These are phyloP conservation scores for Gymnorhina tibicen DNA, from an alignment of 2,113 vertebrate species.

Conservation along the genomic window DNA sequence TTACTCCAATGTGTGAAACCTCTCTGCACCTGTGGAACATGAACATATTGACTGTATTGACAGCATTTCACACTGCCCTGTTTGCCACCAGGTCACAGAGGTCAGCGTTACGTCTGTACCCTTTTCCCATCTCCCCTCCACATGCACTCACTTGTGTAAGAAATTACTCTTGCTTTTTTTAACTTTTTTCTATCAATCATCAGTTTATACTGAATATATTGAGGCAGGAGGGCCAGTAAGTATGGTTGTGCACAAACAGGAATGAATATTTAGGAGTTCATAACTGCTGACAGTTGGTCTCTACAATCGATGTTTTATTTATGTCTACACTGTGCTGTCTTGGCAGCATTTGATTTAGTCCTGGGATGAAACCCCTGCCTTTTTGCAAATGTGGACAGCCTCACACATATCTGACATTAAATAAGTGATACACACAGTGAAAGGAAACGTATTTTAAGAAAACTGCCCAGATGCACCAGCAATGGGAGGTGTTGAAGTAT, in stretches of 20 bases:
- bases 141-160: neutral
- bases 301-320: slow-evolving; percentile 9
- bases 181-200: neutral
- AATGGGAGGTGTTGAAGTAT: neutral
- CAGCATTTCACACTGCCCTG: neutral
- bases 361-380: neutral
- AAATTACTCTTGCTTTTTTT: neutral
- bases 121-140: neutral
- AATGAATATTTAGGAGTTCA: neutral
- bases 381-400: neutral
- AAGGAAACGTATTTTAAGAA: neutral
- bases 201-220: neutral
- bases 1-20: neutral
- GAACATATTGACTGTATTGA: neutral
- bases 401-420: neutral
- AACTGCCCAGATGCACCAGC: neutral
- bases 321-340: neutral
- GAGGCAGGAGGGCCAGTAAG: neutral
- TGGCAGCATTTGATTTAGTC: neutral
- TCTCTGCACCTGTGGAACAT: neutral
- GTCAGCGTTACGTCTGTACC: neutral
- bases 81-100: rapidly evolving
- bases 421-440: neutral
- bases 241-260: neutral
- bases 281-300: neutral